Evolutionary conservation across 2,797 vertebrate genomes (phyloP), one percentile per base, ranked within the genome.

Genomic region (Hozukius guyotensis): DNA sequence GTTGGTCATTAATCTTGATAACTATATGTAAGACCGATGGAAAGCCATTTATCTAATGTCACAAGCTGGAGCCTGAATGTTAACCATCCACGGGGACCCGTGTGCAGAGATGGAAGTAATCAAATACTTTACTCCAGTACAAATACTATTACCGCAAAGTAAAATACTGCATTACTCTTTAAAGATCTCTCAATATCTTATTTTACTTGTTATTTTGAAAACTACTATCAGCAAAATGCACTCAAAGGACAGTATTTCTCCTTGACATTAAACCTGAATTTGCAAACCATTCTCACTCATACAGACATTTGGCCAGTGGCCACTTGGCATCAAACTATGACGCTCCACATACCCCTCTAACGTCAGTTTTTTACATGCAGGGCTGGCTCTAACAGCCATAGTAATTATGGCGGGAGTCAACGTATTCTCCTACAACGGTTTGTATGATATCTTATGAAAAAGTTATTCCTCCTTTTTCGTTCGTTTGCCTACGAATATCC

Each of bases 1-100:
- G 64, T 22, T 5, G 61, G 56, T 70, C 16, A 87, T 92, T 81
- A 73, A 82, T 91, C 79, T 78, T 83, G 27, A 57, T 73, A 76
- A 61, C 25, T 49, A 9, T 25, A 64, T 67, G 62, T 57, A 61
- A 42, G 27, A 68, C 24, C 12, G 2, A 59, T 75, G 63, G 27
- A n/a, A 32, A 73, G 75, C 32, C 9, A 52, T 84, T 76, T 73
- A 72, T 87, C 72, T 82, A 60, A 84, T 65, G 66, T 75, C 73
- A 80, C 67, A 83, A 69, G 74, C 75, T 78, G 62, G 59, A 84
- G 87, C 72, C 31, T 53, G 57, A 75, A 75, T 62, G 60, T 70
- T 66, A 82, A 67, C 59, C 71, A 75, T 72, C 46, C 69, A 76
- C n/a, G 11, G 18, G 61, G 24, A 52, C 36, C 29, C 18, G 46